phyloP scores from a whole-genome alignment of 2,888 invertebrate species.

The Gymnocheta viridis region DNA sequence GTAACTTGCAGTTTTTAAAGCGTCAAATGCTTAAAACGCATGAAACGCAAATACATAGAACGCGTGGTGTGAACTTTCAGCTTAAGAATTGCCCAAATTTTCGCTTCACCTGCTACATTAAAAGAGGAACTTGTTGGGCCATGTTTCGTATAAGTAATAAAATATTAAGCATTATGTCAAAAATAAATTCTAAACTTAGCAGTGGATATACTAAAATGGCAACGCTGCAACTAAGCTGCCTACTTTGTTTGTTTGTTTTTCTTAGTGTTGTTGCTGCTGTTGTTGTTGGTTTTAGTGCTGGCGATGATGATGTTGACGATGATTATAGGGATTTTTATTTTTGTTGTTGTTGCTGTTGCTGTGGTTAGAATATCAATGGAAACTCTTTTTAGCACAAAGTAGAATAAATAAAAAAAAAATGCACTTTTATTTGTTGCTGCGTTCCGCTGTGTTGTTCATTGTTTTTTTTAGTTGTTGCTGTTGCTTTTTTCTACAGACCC shows the following conservation, averaged over 20 bases:
- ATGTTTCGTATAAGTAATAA: too few species aligned
- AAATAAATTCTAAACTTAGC: too few species aligned
- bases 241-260: not conserved
- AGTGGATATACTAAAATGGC: too few species aligned
- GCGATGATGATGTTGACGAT: constrained; percentile 35
- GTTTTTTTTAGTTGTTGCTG: constrained; percentile 22
- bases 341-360: constrained; percentile 22
- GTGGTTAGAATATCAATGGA: constrained; percentile 49
- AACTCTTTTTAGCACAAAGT: constrained; percentile 24
- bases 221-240: too few species aligned
- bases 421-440: constrained; percentile 60
- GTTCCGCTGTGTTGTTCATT: not conserved
- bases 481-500: constrained; percentile 30
- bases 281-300: constrained; percentile 34
- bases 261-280: not conserved
- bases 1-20: too few species aligned
- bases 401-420: constrained; percentile 46
- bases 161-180: too few species aligned
- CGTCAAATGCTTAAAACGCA: too few species aligned
- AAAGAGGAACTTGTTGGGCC: too few species aligned
- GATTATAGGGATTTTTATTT: constrained; percentile 26
- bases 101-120: too few species aligned
- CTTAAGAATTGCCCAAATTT: too few species aligned
- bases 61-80: too few species aligned
- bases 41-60: too few species aligned